Evolutionary conservation across 2,113 vertebrate genomes (phyloP).

Genomic region (Neofelis nebulosa): DNA sequence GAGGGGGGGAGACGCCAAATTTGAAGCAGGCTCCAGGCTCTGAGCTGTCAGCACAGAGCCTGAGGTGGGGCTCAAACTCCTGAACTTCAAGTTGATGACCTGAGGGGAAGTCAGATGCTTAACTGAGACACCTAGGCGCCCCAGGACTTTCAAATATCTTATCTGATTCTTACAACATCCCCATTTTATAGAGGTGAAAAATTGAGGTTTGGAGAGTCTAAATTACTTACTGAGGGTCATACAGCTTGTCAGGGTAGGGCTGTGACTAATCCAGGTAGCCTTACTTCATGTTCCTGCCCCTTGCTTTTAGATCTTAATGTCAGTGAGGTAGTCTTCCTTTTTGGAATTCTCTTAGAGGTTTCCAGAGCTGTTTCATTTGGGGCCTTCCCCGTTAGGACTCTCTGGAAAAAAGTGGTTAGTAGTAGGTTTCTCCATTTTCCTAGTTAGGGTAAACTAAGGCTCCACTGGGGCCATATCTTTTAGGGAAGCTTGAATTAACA

Average conservation of each 20-base stretch:
- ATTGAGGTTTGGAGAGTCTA: neutral
- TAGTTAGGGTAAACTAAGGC: neutral
- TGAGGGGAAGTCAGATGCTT: too few species aligned
- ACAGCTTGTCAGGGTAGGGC: neutral
- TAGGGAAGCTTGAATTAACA: constrained; percentile 27
- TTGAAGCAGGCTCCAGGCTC: too few species aligned
- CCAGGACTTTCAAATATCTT: constrained; percentile 18
- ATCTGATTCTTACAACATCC: neutral
- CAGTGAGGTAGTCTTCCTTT: neutral
- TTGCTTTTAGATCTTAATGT: neutral
- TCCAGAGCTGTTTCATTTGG: constrained; percentile 19
- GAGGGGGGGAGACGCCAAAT: too few species aligned
- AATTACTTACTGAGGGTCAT: neutral
- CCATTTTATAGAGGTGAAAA: constrained; percentile 3
- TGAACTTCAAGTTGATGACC: too few species aligned
- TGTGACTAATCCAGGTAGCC: neutral
- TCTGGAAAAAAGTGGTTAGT: neutral
- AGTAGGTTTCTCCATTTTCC: constrained; percentile 29
- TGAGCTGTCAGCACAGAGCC: too few species aligned
- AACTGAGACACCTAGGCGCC: too few species aligned
- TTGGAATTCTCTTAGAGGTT: neutral
- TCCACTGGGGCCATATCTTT: neutral
- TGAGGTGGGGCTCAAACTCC: too few species aligned
- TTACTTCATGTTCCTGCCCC: neutral
- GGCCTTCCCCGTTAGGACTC: neutral